Percentiles rank a stretch among this genome's conserved stretches.
phyloP scores from a whole-genome alignment of 2,888 invertebrate species.

The Adineta ricciae region DNA sequence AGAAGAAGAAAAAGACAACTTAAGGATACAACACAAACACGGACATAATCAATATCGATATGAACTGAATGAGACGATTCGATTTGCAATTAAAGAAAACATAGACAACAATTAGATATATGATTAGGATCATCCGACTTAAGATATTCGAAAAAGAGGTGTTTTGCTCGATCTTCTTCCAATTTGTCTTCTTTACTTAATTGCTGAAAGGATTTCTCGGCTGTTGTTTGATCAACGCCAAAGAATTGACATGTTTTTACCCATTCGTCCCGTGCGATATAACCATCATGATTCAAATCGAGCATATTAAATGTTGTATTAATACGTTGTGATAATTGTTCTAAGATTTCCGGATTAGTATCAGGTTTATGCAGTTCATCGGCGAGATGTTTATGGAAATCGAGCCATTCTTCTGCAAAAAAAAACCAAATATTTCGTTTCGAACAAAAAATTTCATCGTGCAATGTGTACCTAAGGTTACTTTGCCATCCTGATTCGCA shows the following conservation, averaged over 20 bases:
- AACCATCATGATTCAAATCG: slow-evolving; percentile 19
- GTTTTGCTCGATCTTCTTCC: not conserved
- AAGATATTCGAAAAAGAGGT: not conserved
- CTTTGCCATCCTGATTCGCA: slow-evolving; percentile 14
- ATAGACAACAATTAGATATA: slow-evolving; percentile 20
- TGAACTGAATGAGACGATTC: not conserved
- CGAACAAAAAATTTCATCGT: too few species aligned
- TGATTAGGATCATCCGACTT: slow-evolving; percentile 4
- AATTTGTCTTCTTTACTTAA: not conserved
- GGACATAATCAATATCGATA: not conserved
- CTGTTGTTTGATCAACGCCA: not conserved
- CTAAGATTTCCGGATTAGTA: not conserved
- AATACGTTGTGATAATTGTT: not conserved
- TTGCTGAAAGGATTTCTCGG: slow-evolving; percentile 5
- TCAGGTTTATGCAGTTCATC: slow-evolving; percentile 1
- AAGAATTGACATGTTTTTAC: slow-evolving; percentile 21
- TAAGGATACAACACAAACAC: not conserved
- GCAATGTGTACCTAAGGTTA: not conserved
- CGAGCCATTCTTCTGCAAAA: not conserved
- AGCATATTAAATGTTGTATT: slow-evolving; percentile 15
- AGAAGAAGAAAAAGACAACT: not conserved
- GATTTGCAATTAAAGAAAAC: not conserved
- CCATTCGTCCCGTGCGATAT: not conserved
- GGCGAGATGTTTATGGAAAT: not conserved
- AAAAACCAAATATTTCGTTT: not conserved